Evolutionary conservation across 1,140 invertebrate species (phyloP).

Genomic region (Saccostrea glomerata): DNA sequence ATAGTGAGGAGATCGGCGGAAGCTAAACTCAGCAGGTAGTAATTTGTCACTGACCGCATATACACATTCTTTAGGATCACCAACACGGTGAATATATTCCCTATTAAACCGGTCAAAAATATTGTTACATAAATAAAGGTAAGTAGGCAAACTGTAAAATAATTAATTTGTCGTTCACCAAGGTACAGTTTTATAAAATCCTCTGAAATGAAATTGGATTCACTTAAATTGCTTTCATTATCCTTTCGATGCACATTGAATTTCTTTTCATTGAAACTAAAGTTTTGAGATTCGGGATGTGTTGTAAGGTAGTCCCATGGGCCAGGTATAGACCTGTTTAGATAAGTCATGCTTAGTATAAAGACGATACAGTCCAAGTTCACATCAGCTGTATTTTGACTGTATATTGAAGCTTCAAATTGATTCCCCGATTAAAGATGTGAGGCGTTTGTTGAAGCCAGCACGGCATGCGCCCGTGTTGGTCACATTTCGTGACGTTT

Average conservation of each 20-base stretch:
- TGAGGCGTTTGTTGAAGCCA: neutral
- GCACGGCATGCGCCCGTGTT: neutral
- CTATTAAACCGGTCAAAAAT: constrained; percentile 40
- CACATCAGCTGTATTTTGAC: neutral
- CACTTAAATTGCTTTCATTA: constrained; percentile 5
- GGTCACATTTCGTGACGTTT: constrained; percentile 12
- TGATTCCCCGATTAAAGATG: neutral
- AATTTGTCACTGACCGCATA: constrained; percentile 52
- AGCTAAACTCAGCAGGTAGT: constrained; percentile 47
- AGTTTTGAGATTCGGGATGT: neutral
- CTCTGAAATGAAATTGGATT: neutral
- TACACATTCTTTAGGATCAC: constrained; percentile 50
- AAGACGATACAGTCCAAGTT: neutral
- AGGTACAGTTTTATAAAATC: neutral
- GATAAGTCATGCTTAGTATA: neutral
- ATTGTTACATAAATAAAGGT: constrained; percentile 45
- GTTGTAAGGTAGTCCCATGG: neutral
- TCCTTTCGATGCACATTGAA: neutral
- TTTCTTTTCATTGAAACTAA: neutral
- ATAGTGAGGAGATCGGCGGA: constrained; percentile 39
- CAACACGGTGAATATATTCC: constrained; percentile 47
- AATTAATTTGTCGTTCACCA: constrained; percentile 2
- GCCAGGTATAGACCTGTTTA: neutral
- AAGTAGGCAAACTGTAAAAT: neutral
- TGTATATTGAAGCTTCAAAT: neutral